Conservation (phyloP, 2,888 invertebrate species). For the Trachelus iudaicus region DNA sequence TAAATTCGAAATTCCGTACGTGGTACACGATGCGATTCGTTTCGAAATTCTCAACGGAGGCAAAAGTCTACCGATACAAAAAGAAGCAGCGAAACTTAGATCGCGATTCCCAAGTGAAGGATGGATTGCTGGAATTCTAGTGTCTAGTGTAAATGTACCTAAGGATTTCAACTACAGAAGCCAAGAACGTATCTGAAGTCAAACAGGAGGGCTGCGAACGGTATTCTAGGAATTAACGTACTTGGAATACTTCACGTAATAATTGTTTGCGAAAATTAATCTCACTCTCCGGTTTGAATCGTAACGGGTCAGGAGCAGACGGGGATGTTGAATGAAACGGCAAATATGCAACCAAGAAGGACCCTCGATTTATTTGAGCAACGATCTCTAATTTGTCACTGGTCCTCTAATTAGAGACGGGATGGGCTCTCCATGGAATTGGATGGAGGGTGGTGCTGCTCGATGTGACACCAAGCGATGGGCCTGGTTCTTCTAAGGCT, state of each 20-base stretch:
- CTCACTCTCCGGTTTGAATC: neutral
- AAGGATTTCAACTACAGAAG: neutral
- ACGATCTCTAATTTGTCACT: constrained; percentile 2
- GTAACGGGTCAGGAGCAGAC: neutral
- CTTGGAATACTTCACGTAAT: constrained; percentile 2
- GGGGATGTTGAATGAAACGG: neutral
- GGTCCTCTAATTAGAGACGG: neutral
- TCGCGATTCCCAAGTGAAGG: neutral
- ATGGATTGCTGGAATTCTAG: neutral
- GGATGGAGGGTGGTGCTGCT: neutral
- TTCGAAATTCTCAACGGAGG: neutral
- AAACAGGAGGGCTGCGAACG: neutral
- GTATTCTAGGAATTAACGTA: neutral
- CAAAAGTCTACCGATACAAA: neutral
- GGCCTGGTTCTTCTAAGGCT: neutral
- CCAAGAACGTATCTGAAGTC: neutral
- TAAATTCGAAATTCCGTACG: neutral
- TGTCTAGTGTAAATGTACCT: neutral
- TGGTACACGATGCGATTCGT: neutral
- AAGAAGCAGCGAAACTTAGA: neutral
- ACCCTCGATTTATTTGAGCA: constrained; percentile 4
- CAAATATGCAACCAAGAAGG: neutral
- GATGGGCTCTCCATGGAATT: neutral
- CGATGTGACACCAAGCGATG: neutral
- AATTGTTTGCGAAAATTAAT: constrained; percentile 11